Conservation (phyloP, 2,113 vertebrate species). For the Chionodraco myersi region DNA sequence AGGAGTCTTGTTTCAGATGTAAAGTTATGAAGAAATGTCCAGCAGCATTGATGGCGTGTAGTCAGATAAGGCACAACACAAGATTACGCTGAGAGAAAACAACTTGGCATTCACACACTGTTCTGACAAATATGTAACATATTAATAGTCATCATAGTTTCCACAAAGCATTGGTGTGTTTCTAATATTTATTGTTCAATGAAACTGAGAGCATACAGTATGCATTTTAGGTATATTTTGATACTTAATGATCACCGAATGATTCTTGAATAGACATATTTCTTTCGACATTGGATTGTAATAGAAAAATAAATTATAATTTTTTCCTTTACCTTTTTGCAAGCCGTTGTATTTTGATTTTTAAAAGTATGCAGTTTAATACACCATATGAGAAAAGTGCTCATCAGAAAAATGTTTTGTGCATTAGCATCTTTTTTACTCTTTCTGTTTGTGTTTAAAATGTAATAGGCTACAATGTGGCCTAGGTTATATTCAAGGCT, state of each 20-base stretch:
- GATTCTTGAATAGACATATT: neutral
- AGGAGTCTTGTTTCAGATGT: conserved; percentile 40
- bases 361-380: too few species aligned
- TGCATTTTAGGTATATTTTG: neutral
- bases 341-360: too few species aligned
- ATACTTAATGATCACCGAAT: neutral
- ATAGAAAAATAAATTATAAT: too few species aligned
- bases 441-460: too few species aligned
- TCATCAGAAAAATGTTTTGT: too few species aligned
- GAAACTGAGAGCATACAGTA: neutral
- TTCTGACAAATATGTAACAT: conserved; percentile 8
- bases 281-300: neutral
- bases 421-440: too few species aligned
- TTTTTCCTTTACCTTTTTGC: too few species aligned
- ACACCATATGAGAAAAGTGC: too few species aligned
- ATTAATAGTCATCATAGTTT: conserved; percentile 25
- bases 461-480: too few species aligned
- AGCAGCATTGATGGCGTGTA: neutral
- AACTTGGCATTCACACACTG: neutral
- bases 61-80: conserved; percentile 18
- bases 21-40: conserved; percentile 16
- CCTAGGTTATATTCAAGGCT: too few species aligned
- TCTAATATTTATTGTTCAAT: neutral
- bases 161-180: neutral
- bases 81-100: neutral